A percentile compares a stretch with the other conserved stretches of the same genome.
Evolutionary conservation across 2,113 vertebrate genomes (phyloP).

Genomic region (Cnemophilus loriae): DNA sequence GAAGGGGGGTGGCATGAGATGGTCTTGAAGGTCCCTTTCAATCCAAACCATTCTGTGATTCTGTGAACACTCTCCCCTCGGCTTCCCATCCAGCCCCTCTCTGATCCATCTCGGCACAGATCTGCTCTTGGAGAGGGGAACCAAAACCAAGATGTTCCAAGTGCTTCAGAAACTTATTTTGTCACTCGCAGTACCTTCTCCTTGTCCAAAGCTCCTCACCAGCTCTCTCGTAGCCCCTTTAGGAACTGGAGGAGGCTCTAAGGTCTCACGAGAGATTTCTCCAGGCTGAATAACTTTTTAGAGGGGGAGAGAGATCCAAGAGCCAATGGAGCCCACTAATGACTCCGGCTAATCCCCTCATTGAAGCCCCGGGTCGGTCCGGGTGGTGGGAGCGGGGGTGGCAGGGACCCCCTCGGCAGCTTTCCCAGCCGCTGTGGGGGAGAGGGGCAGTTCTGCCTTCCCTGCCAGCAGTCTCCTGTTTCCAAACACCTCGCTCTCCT

Average conservation of each 20-base stretch:
- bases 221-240: background rate
- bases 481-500: conserved; percentile 5
- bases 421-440: background rate
- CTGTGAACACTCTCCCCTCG: background rate
- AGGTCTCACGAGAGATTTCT: background rate
- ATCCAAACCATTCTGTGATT: background rate
- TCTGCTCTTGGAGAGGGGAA: too few species aligned
- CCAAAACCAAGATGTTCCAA: background rate
- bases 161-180: background rate
- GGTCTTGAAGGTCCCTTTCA: background rate
- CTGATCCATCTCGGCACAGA: rapidly evolving
- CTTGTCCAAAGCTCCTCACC: background rate
- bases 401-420: background rate
- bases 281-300: background rate
- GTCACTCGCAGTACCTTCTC: background rate
- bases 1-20: background rate
- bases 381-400: rapidly evolving
- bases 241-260: background rate
- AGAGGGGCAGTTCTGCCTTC: background rate
- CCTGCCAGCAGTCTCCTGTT: background rate
- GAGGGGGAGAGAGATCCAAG: background rate
- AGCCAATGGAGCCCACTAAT: background rate
- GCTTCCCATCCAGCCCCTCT: background rate
- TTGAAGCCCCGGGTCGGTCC: rapidly evolving
- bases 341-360: rapidly evolving